Evolutionary conservation across 2,888 invertebrate species (phyloP).

Genomic region (Cheilosia vernalis): DNA sequence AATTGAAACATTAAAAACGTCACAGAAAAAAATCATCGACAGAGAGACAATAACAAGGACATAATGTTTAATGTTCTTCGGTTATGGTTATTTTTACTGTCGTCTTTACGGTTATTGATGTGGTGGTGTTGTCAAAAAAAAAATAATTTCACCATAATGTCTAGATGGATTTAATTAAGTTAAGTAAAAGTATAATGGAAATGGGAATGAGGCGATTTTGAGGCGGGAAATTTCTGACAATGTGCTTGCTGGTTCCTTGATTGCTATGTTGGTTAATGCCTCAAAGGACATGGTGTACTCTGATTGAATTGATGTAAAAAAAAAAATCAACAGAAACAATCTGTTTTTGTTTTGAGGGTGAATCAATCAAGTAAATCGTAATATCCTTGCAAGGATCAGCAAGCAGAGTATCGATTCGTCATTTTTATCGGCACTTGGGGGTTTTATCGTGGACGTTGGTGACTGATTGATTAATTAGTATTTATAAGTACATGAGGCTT

Average conservation of each 20-base stretch:
- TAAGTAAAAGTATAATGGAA: constrained; percentile 17
- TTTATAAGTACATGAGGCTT: no score
- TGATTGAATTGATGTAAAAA: neutral
- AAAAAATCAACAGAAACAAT: neutral
- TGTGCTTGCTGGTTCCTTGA: neutral
- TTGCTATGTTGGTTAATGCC: neutral
- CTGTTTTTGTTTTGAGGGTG: no score
- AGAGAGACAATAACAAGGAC: constrained; percentile 29
- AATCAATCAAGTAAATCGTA: no score
- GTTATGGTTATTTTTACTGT: constrained; percentile 59
- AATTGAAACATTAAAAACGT: constrained; percentile 51
- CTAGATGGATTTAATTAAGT: constrained; percentile 41
- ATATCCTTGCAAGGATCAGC: no score
- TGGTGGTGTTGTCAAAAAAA: constrained; percentile 1
- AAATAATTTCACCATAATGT: constrained; percentile 8
- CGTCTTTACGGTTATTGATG: constrained; percentile 60
- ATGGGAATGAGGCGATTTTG: neutral
- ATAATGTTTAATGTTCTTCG: constrained; percentile 50
- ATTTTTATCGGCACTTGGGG: no score
- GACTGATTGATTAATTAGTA: no score
- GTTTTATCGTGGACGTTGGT: no score
- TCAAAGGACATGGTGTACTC: neutral
- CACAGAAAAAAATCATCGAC: constrained; percentile 23
- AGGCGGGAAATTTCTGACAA: neutral
- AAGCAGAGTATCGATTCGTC: no score